These are phyloP conservation scores for Troglohyphantes excavatus DNA, from an alignment of 2,888 invertebrate genomes.

Conservation along the genomic window DNA sequence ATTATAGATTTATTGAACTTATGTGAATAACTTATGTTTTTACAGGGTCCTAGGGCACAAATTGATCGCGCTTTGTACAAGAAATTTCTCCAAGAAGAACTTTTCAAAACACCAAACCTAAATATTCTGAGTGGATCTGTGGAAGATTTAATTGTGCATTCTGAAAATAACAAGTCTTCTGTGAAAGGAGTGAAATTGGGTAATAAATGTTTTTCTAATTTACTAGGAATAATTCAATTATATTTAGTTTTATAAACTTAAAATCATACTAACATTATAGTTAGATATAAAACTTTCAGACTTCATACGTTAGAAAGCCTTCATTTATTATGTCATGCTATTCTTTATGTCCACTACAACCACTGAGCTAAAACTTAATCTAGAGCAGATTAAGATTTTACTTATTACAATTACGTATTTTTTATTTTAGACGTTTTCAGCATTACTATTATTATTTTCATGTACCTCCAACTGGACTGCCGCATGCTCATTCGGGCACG, in stretches of 20 bases:
- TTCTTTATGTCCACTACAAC: too few species aligned
- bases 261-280: not conserved
- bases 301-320: too few species aligned
- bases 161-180: not conserved
- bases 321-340: too few species aligned
- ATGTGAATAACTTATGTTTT: too few species aligned
- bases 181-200: conserved; percentile 60
- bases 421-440: too few species aligned
- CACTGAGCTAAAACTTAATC: too few species aligned
- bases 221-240: not conserved
- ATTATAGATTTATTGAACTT: too few species aligned
- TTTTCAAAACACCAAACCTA: conserved; percentile 87
- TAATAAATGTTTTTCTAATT: conserved; percentile 7
- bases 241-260: not conserved
- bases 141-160: conserved; percentile 88
- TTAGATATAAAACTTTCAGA: not conserved
- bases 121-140: conserved; percentile 88
- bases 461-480: too few species aligned
- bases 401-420: too few species aligned
- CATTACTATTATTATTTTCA: too few species aligned
- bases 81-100: conserved; percentile 88
- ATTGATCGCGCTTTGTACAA: conserved; percentile 92
- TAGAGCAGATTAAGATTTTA: too few species aligned
- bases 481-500: too few species aligned
- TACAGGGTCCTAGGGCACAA: conserved; percentile 90